Percentiles rank a stretch among this genome's conserved stretches.
Evolutionary conservation across 2,888 invertebrate species (phyloP).

Genomic region (Acanthacorydalis orientalis): DNA sequence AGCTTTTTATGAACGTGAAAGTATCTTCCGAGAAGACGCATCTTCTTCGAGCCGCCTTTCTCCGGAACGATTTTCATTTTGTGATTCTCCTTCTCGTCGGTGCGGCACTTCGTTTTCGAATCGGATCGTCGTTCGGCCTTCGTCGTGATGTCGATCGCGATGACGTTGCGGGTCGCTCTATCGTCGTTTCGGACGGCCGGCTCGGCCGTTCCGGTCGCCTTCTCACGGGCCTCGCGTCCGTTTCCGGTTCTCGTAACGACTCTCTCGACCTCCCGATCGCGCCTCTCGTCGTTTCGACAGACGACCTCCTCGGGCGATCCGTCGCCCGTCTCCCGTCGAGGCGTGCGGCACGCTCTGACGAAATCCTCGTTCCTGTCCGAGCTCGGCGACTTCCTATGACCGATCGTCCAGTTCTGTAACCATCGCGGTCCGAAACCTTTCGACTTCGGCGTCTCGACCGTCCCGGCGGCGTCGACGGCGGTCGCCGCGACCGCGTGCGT

Average conservation of each 20-base stretch:
- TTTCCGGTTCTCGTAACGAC: no score
- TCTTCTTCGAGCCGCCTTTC: conserved; percentile 29
- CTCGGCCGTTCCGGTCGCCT: conserved; percentile 24
- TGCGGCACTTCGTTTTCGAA: conserved; percentile 10
- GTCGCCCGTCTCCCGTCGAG: no score
- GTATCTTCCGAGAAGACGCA: conserved; percentile 44
- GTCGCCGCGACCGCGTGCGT: conserved; percentile 19
- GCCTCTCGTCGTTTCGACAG: no score
- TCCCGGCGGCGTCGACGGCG: conserved; percentile 16
- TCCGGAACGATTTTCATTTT: conserved; percentile 19
- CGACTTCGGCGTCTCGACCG: conserved; percentile 22
- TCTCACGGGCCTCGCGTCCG: conserved; percentile 21
- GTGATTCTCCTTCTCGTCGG: conserved; percentile 17
- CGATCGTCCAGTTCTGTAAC: conserved; percentile 25
- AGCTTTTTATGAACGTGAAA: conserved; percentile 49
- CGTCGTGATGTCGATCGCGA: conserved; percentile 12
- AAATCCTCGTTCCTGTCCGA: no score
- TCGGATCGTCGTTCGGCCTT: conserved; percentile 10
- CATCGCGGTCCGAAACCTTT: conserved; percentile 33
- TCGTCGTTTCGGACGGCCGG: conserved; percentile 13
- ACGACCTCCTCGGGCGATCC: no score
- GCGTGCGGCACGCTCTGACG: no score
- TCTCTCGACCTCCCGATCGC: no score
- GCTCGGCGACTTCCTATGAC: conserved; percentile 8
- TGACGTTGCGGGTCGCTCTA: conserved; percentile 13